Evolutionary conservation across 2,888 invertebrate species (phyloP), one percentile per base, ranked within the genome.

Genomic region (Cryptus armator): DNA sequence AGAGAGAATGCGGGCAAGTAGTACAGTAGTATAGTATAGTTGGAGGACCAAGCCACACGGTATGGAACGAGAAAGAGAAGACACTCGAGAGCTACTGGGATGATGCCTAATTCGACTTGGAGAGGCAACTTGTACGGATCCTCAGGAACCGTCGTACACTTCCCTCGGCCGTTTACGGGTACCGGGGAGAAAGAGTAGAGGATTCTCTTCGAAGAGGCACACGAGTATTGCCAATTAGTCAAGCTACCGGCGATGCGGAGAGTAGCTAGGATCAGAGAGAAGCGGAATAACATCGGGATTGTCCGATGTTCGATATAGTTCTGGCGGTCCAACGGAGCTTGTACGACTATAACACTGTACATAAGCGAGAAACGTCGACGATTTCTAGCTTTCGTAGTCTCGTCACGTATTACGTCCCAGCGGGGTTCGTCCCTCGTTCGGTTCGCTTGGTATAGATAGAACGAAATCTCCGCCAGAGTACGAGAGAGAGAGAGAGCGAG

Each of bases 221-320:
- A 87, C 86, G 87, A 90, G 88, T 88, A 90, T 90, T 88, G 90
- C 89, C 91, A 91, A 90, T 91, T 91, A 91, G 89, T 89, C 88
- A 89, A 87, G 88, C 84, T 32, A 66, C 71, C 10, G 48, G 64
- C 66, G 46, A 62, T 51, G 19, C 66, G 46, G 70, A 48, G 37
- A 71, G 59, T 24, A 24, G 19, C 46, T 10, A 67, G 66, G 68
- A 81, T 68, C 81, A n/a, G n/a, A 67, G 77, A n/a, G n/a, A 56
- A 72, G 59, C 67, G 56, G 37, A 62, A 37, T 37, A 53, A 29
- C n/a, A 48, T 51, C 74, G 29, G 59, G 56, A 67, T 75, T 76
- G 78, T 76, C 85, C 46, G 79, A 66, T 7, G 70, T 70, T 66
- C 75, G 85, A 79, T 80, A 56, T 71, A 71, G 81, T 75, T 79